phyloP scores from a whole-genome alignment of 2,113 vertebrate species.

The Ifrita kowaldi region DNA sequence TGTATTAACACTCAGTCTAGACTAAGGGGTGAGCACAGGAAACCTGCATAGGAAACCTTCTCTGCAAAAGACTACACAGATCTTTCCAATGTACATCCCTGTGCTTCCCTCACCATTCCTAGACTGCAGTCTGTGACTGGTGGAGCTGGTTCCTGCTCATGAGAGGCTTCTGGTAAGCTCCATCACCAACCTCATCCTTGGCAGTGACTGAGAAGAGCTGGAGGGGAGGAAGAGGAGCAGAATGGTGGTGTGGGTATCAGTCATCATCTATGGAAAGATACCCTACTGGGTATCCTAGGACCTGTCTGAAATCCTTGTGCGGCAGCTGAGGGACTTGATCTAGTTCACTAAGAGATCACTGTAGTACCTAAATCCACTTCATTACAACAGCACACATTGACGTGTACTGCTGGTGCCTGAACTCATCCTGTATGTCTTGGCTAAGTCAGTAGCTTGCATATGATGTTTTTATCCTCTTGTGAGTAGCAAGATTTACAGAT shows the following conservation, averaged over 20 bases:
- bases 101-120: background rate
- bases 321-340: background rate
- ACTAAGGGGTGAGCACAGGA: background rate
- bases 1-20: background rate
- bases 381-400: background rate
- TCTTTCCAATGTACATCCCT: background rate
- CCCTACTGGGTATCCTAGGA: background rate
- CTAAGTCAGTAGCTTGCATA: background rate
- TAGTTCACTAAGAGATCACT: background rate
- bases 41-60: background rate
- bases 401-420: background rate
- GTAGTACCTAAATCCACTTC: background rate
- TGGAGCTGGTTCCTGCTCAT: background rate
- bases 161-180: background rate
- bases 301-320: background rate
- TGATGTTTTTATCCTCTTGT: background rate
- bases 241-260: background rate
- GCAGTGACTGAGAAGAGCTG: background rate
- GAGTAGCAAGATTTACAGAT: background rate
- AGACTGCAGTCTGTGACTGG: background rate
- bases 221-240: background rate
- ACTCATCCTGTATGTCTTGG: background rate
- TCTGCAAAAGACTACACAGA: background rate
- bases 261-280: background rate
- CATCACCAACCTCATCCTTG: background rate